A percentile compares a stretch with the other conserved stretches of the same genome.
These are phyloP conservation scores for Athalia circularis DNA, from an alignment of 2,888 invertebrate genomes.

Conservation along the genomic window DNA sequence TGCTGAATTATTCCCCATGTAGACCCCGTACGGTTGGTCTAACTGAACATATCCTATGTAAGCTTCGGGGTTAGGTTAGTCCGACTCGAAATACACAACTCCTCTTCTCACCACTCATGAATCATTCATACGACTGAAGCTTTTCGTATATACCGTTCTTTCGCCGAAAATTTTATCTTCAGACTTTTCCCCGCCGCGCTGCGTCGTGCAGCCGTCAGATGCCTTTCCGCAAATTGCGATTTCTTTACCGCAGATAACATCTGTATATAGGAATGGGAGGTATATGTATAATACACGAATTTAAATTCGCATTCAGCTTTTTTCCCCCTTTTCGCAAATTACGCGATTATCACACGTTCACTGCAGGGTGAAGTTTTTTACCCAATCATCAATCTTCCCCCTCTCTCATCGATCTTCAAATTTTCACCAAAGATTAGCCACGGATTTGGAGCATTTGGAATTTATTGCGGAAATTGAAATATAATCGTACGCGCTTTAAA, in stretches of 20 bases:
- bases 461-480: too few relatives aligned
- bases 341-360: too few relatives aligned
- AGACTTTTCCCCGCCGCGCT: conserved; percentile 3
- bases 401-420: too few relatives aligned
- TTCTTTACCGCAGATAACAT: not conserved
- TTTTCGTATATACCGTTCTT: conserved; percentile 14
- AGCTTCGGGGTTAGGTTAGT: conserved; percentile 19
- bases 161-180: conserved; percentile 36
- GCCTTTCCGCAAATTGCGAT: conserved; percentile 21
- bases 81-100: conserved; percentile 18
- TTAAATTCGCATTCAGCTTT: not conserved
- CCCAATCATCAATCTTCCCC: too few relatives aligned
- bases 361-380: too few relatives aligned
- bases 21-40: not conserved
- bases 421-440: too few relatives aligned
- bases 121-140: conserved; percentile 31
- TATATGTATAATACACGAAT: not conserved
- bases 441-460: too few relatives aligned
- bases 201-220: not conserved
- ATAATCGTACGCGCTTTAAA: too few relatives aligned
- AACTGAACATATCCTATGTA: not conserved
- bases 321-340: too few relatives aligned
- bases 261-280: not conserved
- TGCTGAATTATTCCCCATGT: not conserved
- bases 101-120: conserved; percentile 25